Evolutionary conservation across 2,113 vertebrate species (phyloP), one percentile per base, ranked within the genome.

Genomic region (Neotragus moschatus): DNA sequence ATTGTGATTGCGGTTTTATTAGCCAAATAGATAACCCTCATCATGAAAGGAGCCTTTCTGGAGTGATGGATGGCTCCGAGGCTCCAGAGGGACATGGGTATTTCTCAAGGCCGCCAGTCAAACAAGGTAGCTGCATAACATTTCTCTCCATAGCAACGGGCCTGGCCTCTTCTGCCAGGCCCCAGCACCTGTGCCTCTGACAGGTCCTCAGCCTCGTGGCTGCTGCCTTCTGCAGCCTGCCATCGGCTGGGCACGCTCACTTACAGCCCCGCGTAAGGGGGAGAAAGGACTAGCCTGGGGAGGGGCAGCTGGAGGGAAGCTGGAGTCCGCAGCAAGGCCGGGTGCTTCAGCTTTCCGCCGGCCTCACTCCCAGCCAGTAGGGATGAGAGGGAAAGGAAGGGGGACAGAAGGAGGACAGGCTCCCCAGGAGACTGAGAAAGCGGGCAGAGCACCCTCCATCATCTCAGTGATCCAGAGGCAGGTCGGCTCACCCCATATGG

Each of bases 121-220:
- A 97, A 97, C 90, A 88, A 90, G 85, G 92, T 96, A 97, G 97
- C 96, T 5, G n/a, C 90, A 88, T 90, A 95, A 92, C 79, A 81
- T 92, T 97, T 96, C 95, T 94, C 98, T 98, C 97, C 97, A 98
- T 97, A 96, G 97, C 97, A 98, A 98, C 97, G 1, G 0, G 84
- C 77, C 47, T 19, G 66, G 95, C 49, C 87, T 91, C 63, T 88
- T 88, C 80, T 13, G 45, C 75, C 92, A 73, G 84, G 88, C 55
- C 66, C 87, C 84, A 33, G 87, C 92, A 91, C 87, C 96, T 94
- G 80, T 85, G 88, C 81, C 82, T 94, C 85, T 11, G 80, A 25
- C 77, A 84, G 39, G 3, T 51, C 77, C 84, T 91, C 49, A 11
- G 91, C 61, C 26, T 43, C 0, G 0, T n/a, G 60, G 66, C 77